Conservation (phyloP, 2,888 invertebrate genomes). For the Torymus auratus region DNA sequence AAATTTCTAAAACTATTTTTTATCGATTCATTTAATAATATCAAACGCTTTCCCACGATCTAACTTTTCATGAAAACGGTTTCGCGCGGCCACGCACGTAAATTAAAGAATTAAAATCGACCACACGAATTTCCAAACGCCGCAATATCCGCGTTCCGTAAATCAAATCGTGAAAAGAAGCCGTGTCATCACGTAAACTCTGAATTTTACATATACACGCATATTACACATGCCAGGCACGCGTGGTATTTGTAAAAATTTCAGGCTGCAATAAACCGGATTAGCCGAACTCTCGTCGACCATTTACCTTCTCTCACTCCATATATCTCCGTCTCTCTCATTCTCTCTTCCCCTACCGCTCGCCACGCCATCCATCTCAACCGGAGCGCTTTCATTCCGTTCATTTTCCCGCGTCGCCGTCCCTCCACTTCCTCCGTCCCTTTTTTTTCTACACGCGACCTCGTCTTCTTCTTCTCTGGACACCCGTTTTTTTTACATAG, state of each 20-base stretch:
- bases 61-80: not conserved
- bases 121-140: not conserved
- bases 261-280: slow-evolving; percentile 47
- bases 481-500: slow-evolving; percentile 41
- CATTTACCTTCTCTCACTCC: slow-evolving; percentile 23
- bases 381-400: slow-evolving; percentile 54
- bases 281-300: slow-evolving; percentile 41
- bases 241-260: slow-evolving; percentile 45
- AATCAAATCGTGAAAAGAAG: slow-evolving; percentile 7
- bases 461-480: not conserved
- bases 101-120: not conserved
- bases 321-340: too few relatives aligned
- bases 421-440: slow-evolving; percentile 28
- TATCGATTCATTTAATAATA: too few relatives aligned
- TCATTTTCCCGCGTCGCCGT: slow-evolving; percentile 51
- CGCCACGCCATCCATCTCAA: slow-evolving; percentile 36
- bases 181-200: slow-evolving; percentile 13
- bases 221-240: not conserved
- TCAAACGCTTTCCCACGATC: too few relatives aligned
- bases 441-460: slow-evolving; percentile 26
- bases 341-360: slow-evolving; percentile 19
- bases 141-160: not conserved
- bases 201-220: slow-evolving; percentile 7
- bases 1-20: too few relatives aligned
- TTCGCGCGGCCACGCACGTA: not conserved